A percentile compares a stretch with the other conserved stretches of the same genome.
Evolutionary conservation across 2,888 invertebrate species (phyloP).

Genomic region (Clanis bilineata): DNA sequence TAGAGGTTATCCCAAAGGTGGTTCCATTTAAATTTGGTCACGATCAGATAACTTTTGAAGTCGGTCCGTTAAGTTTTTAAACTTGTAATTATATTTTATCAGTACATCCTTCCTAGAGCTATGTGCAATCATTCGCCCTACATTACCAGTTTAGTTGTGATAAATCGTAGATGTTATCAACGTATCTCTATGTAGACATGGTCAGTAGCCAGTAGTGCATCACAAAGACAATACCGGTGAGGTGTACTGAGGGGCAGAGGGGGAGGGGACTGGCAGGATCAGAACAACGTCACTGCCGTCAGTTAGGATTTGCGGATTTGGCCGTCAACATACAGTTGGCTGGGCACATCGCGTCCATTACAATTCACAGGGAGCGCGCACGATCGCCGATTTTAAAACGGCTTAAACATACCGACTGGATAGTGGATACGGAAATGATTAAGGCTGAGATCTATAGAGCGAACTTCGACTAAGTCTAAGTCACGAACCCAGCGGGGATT

Average conservation of each 20-base stretch:
- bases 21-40: too few species aligned
- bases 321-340: conserved; percentile 39
- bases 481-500: too few species aligned
- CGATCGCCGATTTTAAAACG: neutral
- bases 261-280: neutral
- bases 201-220: neutral
- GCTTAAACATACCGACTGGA: neutral
- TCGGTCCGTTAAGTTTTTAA: too few species aligned
- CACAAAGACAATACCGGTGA: conserved; percentile 1
- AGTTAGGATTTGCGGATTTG: conserved; percentile 65
- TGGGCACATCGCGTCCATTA: conserved; percentile 22
- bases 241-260: neutral
- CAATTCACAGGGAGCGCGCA: conserved; percentile 1
- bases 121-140: too few species aligned
- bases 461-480: too few species aligned
- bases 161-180: too few species aligned
- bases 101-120: too few species aligned
- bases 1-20: too few species aligned
- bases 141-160: too few species aligned
- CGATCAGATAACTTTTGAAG: too few species aligned
- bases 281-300: conserved; percentile 30
- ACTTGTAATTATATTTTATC: too few species aligned
- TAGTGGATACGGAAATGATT: neutral
- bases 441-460: too few species aligned
- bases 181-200: neutral